phyloP scores from a whole-genome alignment of 1,140 invertebrate species.

The Littorina saxatilis region DNA sequence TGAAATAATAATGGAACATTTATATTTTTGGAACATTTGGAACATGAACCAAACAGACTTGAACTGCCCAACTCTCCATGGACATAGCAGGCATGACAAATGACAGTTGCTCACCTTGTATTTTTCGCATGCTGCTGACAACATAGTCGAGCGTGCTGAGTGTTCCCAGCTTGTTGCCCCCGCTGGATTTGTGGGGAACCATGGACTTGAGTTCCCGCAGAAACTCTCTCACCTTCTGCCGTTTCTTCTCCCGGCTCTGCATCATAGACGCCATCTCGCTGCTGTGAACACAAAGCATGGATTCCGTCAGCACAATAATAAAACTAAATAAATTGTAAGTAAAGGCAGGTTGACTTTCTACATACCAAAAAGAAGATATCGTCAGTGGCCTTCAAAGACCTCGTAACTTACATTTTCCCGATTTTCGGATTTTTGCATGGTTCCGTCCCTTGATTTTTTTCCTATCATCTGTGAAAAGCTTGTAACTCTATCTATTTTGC shows the following conservation, averaged over 20 bases:
- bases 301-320: neutral
- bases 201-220: constrained; percentile 60
- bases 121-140: constrained; percentile 55
- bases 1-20: too few species aligned
- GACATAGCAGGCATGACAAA: too few species aligned
- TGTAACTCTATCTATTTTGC: too few species aligned
- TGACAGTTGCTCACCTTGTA: constrained; percentile 50
- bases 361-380: too few species aligned
- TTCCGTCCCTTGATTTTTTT: too few species aligned
- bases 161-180: constrained; percentile 51
- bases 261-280: constrained; percentile 52
- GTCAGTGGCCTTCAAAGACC: too few species aligned
- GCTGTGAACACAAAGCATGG: constrained; percentile 40
- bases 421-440: too few species aligned
- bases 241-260: constrained; percentile 56
- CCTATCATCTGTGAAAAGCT: too few species aligned
- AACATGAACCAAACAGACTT: too few species aligned
- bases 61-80: too few species aligned
- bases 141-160: constrained; percentile 61
- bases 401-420: too few species aligned
- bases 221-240: constrained; percentile 61
- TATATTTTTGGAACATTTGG: too few species aligned
- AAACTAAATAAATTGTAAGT: neutral
- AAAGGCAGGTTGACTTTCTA: neutral
- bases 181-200: constrained; percentile 39